Evolutionary conservation across 2,797 vertebrate species (phyloP).

Genomic region (Prionace glauca): DNA sequence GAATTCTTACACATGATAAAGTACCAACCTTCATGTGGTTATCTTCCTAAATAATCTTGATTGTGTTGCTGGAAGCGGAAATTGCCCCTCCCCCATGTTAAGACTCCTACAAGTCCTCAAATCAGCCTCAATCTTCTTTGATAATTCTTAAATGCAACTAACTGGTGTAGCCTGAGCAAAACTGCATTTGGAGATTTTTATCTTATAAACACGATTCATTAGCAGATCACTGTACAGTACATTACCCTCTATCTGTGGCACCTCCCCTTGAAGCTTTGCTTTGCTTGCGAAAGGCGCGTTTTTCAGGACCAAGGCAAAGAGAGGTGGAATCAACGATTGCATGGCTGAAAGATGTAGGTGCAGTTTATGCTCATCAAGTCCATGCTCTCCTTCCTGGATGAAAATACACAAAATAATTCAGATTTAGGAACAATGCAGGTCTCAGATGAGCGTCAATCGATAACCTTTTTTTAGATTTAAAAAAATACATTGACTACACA

Average conservation of each 20-base stretch:
- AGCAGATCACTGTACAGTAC: not conserved
- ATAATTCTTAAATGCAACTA: not conserved
- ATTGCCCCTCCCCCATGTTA: not conserved
- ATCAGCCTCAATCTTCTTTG: not conserved
- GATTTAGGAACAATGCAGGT: not conserved
- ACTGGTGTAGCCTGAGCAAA: not conserved
- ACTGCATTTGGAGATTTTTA: not conserved
- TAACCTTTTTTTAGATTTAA: not conserved
- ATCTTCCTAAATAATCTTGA: not conserved
- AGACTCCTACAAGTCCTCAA: not conserved
- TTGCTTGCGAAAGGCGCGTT: constrained; percentile 87
- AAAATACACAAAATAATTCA: constrained; percentile 41
- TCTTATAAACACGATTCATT: not conserved
- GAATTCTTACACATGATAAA: too few relatives aligned
- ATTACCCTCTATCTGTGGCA: constrained; percentile 85
- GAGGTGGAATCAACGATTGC: constrained; percentile 88
- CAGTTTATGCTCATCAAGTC: constrained; percentile 91
- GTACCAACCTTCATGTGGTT: too few relatives aligned
- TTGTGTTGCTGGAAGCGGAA: not conserved
- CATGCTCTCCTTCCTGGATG: constrained; percentile 80
- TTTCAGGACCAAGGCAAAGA: constrained; percentile 87
- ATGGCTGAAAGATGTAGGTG: constrained; percentile 88
- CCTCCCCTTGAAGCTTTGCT: constrained; percentile 78
- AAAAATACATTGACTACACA: not conserved
- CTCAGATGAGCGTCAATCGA: not conserved